phyloP scores from a whole-genome alignment of 2,113 vertebrate species.

The Scytalopus superciliaris region DNA sequence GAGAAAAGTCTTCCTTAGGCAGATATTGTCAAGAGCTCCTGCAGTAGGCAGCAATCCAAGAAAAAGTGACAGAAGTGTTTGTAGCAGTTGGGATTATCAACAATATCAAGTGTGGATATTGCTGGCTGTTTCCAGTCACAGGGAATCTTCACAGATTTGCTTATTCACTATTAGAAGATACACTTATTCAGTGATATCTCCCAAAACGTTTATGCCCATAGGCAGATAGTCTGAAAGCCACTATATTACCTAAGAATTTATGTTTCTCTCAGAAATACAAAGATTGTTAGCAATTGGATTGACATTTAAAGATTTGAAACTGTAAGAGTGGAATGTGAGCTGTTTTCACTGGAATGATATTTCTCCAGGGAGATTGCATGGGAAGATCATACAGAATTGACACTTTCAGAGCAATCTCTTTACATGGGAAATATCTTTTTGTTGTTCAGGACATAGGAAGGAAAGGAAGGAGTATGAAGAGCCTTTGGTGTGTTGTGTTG shows the following conservation, averaged over 20 bases:
- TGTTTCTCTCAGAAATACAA: not conserved
- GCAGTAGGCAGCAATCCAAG: not conserved
- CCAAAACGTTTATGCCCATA: not conserved
- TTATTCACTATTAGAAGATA: not conserved
- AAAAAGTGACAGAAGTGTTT: not conserved
- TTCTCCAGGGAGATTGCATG: not conserved
- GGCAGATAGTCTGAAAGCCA: not conserved
- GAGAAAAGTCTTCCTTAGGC: not conserved
- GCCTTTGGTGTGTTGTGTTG: not conserved
- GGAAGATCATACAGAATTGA: not conserved
- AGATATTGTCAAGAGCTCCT: not conserved
- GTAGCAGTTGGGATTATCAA: not conserved
- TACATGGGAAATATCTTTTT: not conserved
- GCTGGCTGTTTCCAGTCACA: not conserved
- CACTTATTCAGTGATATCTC: not conserved
- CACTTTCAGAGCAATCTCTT: not conserved
- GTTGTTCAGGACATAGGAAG: not conserved
- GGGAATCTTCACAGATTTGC: not conserved
- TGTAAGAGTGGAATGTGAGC: not conserved
- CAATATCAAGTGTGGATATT: not conserved
- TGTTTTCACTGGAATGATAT: not conserved
- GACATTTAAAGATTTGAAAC: not conserved
- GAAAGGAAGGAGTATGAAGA: not conserved
- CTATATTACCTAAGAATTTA: not conserved
- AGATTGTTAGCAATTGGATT: not conserved